Evolutionary conservation across 1,140 invertebrate species (phyloP).

Genomic region (Ericerus pela): DNA sequence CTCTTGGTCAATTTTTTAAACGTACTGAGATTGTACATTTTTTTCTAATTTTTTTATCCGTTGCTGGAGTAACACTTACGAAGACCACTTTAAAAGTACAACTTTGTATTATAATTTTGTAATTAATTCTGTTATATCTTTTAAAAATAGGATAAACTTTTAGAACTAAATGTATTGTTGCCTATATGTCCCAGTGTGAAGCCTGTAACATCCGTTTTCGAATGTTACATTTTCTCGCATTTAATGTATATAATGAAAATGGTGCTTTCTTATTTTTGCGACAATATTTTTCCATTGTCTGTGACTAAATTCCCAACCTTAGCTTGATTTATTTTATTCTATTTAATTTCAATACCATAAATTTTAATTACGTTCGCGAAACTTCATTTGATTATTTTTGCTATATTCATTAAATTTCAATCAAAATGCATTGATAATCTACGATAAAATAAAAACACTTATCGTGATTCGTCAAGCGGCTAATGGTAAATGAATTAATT

Average conservation of each 20-base stretch:
- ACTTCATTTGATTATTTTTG: neutral
- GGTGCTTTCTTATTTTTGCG: neutral
- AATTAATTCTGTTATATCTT: neutral
- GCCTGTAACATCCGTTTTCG: neutral
- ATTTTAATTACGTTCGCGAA: neutral
- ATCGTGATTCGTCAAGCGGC: no score
- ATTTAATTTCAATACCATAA: neutral
- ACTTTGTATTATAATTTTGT: neutral
- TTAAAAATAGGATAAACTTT: neutral
- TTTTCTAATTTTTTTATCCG: neutral
- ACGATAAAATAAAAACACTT: no score
- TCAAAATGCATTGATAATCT: neutral
- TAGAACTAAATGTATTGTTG: neutral
- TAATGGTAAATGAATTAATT: neutral
- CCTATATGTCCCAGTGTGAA: neutral
- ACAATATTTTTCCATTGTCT: neutral
- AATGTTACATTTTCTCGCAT: slow-evolving; percentile 1
- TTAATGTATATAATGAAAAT: slow-evolving; percentile 5
- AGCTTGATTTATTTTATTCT: neutral
- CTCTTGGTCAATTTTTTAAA: no score
- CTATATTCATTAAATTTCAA: neutral
- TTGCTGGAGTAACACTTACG: neutral
- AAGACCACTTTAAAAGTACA: neutral
- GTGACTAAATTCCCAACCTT: neutral
- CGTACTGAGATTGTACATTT: no score